These are phyloP conservation scores for Thunnus maccoyii DNA, from an alignment of 2,113 vertebrate genomes.

Conservation along the genomic window DNA sequence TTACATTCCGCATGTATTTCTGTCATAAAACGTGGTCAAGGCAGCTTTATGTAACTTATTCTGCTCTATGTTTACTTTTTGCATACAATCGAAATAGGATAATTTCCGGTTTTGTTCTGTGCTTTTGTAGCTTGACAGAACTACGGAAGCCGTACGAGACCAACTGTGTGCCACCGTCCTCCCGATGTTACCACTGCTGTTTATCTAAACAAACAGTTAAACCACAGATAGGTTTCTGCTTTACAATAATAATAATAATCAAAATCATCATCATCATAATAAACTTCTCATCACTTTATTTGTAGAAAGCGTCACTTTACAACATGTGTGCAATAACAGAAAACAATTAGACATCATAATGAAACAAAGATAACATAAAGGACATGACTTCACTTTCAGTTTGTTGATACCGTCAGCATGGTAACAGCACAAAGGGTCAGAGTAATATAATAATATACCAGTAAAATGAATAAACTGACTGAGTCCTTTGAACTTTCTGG, in stretches of 20 bases:
- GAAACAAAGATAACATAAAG: no score
- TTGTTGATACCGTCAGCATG: no score
- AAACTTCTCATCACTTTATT: no score
- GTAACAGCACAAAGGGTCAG: no score
- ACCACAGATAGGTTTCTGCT: background rate
- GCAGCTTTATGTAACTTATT: rapidly evolving
- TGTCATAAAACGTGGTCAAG: rapidly evolving
- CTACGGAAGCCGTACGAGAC: slow-evolving; percentile 3
- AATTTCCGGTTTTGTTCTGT: slow-evolving; percentile 16
- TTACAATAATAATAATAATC: background rate
- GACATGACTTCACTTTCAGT: no score
- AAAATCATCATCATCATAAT: no score
- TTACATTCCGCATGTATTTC: rapidly evolving
- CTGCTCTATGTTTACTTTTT: background rate
- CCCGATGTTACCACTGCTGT: background rate
- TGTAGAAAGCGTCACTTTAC: no score
- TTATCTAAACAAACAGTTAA: background rate
- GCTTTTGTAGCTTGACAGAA: slow-evolving; percentile 13
- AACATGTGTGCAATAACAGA: no score
- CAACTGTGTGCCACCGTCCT: slow-evolving; percentile 10
- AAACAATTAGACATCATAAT: no score
- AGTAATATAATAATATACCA: no score
- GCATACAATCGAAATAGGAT: rapidly evolving
- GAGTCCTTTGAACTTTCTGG: no score
- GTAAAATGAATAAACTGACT: no score